Evolutionary conservation across 23 tunicate species (phyloP).

Genomic region (Phallusia fumigata): DNA sequence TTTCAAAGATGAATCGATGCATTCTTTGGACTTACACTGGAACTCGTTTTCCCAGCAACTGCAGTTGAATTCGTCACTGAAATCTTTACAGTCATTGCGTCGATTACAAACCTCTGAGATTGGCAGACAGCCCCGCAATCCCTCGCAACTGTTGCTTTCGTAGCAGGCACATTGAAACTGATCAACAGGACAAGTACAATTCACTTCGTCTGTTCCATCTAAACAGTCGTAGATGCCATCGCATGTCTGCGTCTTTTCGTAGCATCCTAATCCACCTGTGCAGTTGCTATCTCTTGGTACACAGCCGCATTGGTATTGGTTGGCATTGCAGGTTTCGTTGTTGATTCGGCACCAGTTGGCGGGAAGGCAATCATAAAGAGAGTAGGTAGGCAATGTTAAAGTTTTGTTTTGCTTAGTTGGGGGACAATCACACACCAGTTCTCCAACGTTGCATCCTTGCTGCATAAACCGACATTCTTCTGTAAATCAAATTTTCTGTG

Average conservation of each 20-base stretch:
- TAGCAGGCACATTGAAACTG: neutral
- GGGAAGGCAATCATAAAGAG: no score
- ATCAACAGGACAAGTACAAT: constrained; percentile 4
- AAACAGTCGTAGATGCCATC: neutral
- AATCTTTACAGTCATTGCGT: constrained; percentile 19
- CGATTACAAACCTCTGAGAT: constrained; percentile 17
- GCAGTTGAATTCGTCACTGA: constrained; percentile 16
- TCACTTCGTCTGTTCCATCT: constrained; percentile 7
- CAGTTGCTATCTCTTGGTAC: neutral
- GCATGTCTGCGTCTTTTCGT: neutral
- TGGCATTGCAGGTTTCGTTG: neutral
- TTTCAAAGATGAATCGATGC: neutral
- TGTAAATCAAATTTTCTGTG: no score
- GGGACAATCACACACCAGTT: neutral
- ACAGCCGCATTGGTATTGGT: neutral
- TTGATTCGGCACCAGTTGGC: no score
- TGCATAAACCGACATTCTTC: neutral
- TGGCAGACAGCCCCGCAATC: neutral
- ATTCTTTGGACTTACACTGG: neutral
- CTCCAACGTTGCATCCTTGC: neutral
- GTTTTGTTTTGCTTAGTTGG: neutral
- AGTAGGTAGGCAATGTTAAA: no score
- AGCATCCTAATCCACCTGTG: neutral
- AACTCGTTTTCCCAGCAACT: neutral
- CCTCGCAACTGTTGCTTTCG: neutral